phyloP scores from a whole-genome alignment of 2,113 vertebrate species.

The Macrotus californicus region DNA sequence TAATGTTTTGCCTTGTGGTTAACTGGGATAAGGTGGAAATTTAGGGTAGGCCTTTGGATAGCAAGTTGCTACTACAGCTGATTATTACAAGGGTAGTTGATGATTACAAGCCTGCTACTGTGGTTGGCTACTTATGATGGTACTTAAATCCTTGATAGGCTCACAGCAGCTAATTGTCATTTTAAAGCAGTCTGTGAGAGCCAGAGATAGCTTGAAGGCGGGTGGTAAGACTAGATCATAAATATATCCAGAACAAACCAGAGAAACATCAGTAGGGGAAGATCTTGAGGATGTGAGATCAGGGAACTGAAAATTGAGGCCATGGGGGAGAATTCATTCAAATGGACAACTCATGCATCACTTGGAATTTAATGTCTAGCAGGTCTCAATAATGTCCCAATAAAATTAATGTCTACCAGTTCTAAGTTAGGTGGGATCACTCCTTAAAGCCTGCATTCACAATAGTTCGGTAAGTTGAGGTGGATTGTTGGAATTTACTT shows the following conservation, averaged over 20 bases:
- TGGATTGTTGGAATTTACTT: not conserved
- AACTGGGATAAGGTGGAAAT: not conserved
- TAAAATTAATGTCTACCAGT: not conserved
- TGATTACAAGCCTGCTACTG: not conserved
- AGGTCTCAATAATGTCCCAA: not conserved
- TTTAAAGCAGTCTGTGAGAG: not conserved
- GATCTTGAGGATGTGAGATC: not conserved
- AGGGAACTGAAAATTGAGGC: not conserved
- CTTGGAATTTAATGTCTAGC: not conserved
- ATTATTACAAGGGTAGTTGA: not conserved
- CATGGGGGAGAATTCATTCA: not conserved
- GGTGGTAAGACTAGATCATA: not conserved
- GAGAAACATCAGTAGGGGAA: not conserved
- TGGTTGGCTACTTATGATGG: not conserved
- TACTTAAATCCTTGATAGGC: not conserved
- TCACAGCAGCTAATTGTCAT: not conserved
- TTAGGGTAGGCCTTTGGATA: not conserved
- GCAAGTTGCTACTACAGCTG: not conserved
- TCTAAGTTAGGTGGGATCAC: not conserved
- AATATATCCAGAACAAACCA: not conserved
- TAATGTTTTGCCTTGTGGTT: not conserved
- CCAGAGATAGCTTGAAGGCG: not conserved
- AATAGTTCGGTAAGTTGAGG: not conserved
- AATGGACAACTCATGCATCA: not conserved
- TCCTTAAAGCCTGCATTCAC: not conserved